phyloP scores from a whole-genome alignment of 2,797 vertebrate genomes.

The Hypotaenidia philippensis region DNA sequence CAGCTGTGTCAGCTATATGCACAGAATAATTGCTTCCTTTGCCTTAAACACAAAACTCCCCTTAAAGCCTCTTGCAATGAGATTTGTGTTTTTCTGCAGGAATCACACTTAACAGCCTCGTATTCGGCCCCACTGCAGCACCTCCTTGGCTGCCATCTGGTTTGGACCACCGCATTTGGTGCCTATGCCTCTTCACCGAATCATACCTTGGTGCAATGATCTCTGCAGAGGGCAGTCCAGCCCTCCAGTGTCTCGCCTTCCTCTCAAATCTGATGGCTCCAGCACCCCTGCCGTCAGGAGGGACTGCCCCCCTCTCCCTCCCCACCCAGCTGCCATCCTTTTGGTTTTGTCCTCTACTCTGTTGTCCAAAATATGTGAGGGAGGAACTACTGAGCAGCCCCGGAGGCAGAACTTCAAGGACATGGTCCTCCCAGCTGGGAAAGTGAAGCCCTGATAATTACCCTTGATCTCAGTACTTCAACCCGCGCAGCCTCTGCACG shows the following conservation, averaged over 20 bases:
- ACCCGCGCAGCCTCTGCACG: neutral
- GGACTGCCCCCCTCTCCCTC: neutral
- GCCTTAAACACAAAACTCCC: neutral
- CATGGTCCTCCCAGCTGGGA: neutral
- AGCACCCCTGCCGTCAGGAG: neutral
- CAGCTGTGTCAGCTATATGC: neutral
- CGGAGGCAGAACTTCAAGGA: neutral
- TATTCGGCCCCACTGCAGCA: neutral
- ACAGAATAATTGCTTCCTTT: constrained; percentile 51
- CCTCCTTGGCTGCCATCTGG: neutral
- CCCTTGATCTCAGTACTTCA: neutral
- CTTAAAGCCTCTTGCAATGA: neutral
- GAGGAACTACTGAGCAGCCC: neutral
- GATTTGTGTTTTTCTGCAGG: neutral
- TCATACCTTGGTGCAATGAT: neutral
- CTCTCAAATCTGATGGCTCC: neutral
- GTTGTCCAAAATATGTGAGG: neutral
- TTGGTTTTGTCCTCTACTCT: neutral
- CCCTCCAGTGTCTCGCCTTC: neutral
- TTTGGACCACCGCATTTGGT: neutral
- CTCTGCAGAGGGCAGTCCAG: neutral
- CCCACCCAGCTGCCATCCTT: neutral
- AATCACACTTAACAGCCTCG: neutral
- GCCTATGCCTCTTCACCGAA: neutral
- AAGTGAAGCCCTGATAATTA: constrained; percentile 22